These are phyloP conservation scores for Steinernema carpocapsae DNA, from an alignment of 2,888 invertebrate genomes.

Conservation along the genomic window DNA sequence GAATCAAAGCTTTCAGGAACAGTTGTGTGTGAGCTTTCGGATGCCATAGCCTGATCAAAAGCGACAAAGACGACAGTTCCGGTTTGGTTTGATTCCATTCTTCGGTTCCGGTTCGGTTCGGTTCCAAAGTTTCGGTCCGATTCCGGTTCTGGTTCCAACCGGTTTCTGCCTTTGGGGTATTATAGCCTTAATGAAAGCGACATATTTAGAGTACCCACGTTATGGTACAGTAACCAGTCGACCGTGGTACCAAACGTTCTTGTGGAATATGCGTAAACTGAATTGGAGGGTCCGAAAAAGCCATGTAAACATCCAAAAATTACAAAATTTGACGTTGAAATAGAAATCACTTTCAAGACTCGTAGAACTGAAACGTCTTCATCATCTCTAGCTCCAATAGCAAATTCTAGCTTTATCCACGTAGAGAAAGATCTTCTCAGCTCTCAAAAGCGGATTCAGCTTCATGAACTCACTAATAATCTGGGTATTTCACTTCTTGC, in stretches of 20 bases:
- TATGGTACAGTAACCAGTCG: conserved; percentile 46
- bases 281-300: conserved; percentile 43
- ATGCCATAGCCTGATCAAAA: too few species aligned
- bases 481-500: conserved; percentile 42
- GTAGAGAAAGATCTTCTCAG: conserved; percentile 46
- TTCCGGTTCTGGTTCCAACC: too few species aligned
- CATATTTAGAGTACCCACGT: conserved; percentile 46
- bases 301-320: conserved; percentile 38
- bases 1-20: background rate
- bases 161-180: too few species aligned
- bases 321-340: background rate
- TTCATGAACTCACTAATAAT: conserved; percentile 51
- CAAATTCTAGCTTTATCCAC: conserved; percentile 39
- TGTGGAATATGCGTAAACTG: conserved; percentile 37
- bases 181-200: conserved; percentile 53
- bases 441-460: conserved; percentile 46
- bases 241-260: conserved; percentile 51
- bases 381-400: conserved; percentile 30
- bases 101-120: too few species aligned
- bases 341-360: conserved; percentile 40
- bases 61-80: too few species aligned
- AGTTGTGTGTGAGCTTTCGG: background rate
- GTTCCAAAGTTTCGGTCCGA: too few species aligned
- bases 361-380: conserved; percentile 42
- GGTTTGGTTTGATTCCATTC: too few species aligned